Evolutionary conservation across 2,797 vertebrate species (phyloP).

Genomic region (Percopsis omiscomaycus): DNA sequence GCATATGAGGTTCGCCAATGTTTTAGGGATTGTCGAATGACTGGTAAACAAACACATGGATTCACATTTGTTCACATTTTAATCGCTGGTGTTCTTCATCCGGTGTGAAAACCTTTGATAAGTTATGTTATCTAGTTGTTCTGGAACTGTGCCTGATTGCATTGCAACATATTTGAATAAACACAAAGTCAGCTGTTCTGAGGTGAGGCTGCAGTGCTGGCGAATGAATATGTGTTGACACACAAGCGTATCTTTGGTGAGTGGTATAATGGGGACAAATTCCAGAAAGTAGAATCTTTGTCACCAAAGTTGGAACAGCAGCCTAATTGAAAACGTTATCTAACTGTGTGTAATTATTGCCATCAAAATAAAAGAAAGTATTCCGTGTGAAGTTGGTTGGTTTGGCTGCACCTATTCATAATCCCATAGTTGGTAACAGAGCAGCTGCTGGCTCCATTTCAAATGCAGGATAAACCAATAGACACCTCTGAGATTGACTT

Average conservation of each 20-base stretch:
- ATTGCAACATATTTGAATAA: slow-evolving; percentile 8
- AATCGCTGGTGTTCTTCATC: slow-evolving; percentile 8
- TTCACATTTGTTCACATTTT: slow-evolving; percentile 1
- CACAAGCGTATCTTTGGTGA: slow-evolving; percentile 5
- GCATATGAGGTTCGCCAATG: neutral
- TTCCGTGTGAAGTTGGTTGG: slow-evolving; percentile 2
- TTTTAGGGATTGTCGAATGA: neutral
- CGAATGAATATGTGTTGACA: neutral
- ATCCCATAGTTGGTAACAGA: neutral
- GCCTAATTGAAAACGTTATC: neutral
- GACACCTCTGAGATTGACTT: neutral
- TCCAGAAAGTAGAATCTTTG: neutral
- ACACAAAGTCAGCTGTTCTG: slow-evolving; percentile 2
- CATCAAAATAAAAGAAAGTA: neutral
- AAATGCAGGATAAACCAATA: slow-evolving; percentile 8
- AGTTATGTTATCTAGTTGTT: neutral
- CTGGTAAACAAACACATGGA: slow-evolving; percentile 6
- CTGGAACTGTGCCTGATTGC: neutral
- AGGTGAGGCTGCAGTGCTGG: neutral
- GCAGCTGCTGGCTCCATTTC: slow-evolving; percentile 7
- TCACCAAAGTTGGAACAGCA: neutral
- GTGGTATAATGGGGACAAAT: neutral
- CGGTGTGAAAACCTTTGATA: neutral
- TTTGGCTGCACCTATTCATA: slow-evolving; percentile 2
- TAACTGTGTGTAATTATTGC: neutral